Evolutionary conservation across 2,113 vertebrate genomes (phyloP), one percentile per base, ranked within the genome.

Genomic region (Ardeotis arabs): DNA sequence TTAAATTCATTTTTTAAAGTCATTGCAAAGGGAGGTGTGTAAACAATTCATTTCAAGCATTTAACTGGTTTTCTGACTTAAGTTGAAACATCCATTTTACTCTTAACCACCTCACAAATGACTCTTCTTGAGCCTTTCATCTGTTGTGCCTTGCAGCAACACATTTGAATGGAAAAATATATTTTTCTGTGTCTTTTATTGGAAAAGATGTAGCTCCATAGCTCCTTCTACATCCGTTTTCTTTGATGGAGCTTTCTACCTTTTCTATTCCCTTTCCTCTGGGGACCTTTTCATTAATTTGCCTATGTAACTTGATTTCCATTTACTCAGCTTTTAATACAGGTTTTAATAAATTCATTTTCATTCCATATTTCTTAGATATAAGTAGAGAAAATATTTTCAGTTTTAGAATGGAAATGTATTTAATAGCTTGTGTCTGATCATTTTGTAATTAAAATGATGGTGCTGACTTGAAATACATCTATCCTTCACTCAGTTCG

Each of bases 41-140:
- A 84, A 92, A 94, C 73, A 96, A 67, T 79, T 82, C 47, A 86
- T 93, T 93, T 74, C 47, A 86, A 55, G 27, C 11, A 35, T 93
- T 90, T 88, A 81, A 81, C 52, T 88, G 23, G 27, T 68, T 59
- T 91, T 94, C 84, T 91, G 41, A 63, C 72, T 91, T 74, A 18
- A n/a, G 5, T 60, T 53, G 69, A 78, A 87, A 83, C 52, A 58
- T 4, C 5, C 25, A 31, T 93, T 92, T 93, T 79, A 64, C 52
- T 92, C 21, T 60, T 86, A 77, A 75, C 52, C 68, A 89, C 52
- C 35, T 90, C 85, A 90, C 11, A 70, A 80, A 74, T 80, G 63
- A 67, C 31, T 80, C 63, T 76, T 93, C 50, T 52, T 25, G 60
- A 77, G 47, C 44, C 79, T 93, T 95, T 96, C 90, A 90, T 93